Evolutionary conservation across 2,797 vertebrate species (phyloP).

Genomic region (Remorina albescens): DNA sequence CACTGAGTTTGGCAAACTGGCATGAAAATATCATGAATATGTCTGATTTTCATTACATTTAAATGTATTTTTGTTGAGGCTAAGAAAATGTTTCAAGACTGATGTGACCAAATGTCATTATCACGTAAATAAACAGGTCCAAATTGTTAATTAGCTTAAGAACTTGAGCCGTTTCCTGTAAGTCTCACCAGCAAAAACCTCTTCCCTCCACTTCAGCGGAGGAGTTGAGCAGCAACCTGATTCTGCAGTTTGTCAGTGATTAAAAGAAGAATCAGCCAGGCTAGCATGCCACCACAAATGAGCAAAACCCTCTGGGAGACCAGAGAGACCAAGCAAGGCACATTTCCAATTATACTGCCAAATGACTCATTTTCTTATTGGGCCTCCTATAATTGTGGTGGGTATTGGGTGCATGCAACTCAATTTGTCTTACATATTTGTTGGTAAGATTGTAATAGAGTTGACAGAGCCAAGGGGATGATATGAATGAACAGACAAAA

Average conservation of each 20-base stretch:
- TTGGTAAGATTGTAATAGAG: constrained; percentile 94
- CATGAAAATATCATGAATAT: not conserved
- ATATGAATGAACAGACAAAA: constrained; percentile 82
- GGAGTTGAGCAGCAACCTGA: constrained; percentile 88
- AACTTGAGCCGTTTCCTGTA: constrained; percentile 27
- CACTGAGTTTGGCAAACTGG: not conserved
- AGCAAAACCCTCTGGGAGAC: constrained; percentile 90
- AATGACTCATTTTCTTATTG: constrained; percentile 99
- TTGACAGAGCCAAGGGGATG: constrained; percentile 92
- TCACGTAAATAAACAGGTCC: constrained; percentile 12
- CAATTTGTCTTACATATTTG: constrained; percentile 99
- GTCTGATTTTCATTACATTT: no score
- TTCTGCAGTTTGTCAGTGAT: constrained; percentile 94
- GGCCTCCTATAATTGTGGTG: constrained; percentile 96
- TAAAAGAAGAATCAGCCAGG: constrained; percentile 95
- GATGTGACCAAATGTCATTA: constrained; percentile 1
- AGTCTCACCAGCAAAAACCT: constrained; percentile 36
- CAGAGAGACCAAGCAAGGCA: constrained; percentile 90
- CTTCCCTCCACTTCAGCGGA: constrained; percentile 34
- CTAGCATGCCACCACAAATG: constrained; percentile 90
- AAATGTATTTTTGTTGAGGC: no score
- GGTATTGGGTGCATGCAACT: constrained; percentile 97
- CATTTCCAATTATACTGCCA: constrained; percentile 97
- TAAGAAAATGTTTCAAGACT: not conserved
- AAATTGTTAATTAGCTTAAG: constrained; percentile 19